Percentiles rank a stretch among this genome's conserved stretches.
Evolutionary conservation across 2,113 vertebrate species (phyloP).

Genomic region (Rhagologus leucostigma): DNA sequence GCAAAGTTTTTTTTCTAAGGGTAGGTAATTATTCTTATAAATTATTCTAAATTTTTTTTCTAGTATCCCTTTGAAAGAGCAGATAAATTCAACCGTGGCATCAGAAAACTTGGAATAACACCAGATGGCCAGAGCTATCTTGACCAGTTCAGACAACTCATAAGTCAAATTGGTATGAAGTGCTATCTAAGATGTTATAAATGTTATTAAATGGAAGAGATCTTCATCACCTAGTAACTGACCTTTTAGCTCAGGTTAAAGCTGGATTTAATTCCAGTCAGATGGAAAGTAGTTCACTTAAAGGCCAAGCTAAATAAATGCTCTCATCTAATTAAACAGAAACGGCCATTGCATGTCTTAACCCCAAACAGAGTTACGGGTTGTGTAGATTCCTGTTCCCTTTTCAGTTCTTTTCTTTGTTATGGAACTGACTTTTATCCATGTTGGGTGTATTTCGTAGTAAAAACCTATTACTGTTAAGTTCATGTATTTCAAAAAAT

Average conservation of each 20-base stretch:
- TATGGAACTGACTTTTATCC: background rate
- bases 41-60: constrained; percentile 20
- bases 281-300: background rate
- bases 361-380: background rate
- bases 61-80: constrained; percentile 98
- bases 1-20: background rate
- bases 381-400: background rate
- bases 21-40: background rate
- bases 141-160: constrained; percentile 97
- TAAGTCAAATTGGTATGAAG: constrained; percentile 95
- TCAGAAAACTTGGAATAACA: constrained; percentile 95
- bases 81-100: constrained; percentile 98
- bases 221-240: background rate
- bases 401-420: background rate
- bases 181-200: background rate
- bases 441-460: background rate
- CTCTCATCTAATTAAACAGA: background rate
- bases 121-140: constrained; percentile 98
- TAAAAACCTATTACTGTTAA: background rate
- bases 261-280: background rate
- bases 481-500: background rate
- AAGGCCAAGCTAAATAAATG: background rate
- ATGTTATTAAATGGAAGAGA: background rate
- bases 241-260: background rate
- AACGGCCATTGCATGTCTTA: background rate